A percentile compares a stretch with the other conserved stretches of the same genome.
phyloP scores from a whole-genome alignment of 2,797 vertebrate genomes.

The Rallus crepitans region DNA sequence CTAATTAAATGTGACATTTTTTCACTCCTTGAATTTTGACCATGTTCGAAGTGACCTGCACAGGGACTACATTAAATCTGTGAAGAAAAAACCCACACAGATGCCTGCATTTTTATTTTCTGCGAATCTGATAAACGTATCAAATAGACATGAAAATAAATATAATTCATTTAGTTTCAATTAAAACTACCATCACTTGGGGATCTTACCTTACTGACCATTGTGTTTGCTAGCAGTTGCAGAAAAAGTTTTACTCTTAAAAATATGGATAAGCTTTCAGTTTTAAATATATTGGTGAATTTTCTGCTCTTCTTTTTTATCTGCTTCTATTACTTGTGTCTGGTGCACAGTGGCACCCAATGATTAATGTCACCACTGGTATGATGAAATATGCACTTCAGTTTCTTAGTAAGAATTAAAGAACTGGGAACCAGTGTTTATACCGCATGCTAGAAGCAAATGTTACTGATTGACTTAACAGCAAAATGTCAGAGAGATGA shows the following conservation, averaged over 20 bases:
- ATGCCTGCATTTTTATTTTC: conserved; percentile 48
- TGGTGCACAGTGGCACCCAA: not conserved
- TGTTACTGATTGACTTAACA: not conserved
- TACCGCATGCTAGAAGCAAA: not conserved
- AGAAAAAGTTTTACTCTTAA: not conserved
- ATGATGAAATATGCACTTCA: not conserved
- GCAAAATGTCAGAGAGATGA: not conserved
- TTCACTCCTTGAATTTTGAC: conserved; percentile 66
- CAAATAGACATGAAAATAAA: not conserved
- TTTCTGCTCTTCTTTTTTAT: not conserved
- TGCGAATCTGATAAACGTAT: not conserved
- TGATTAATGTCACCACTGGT: not conserved
- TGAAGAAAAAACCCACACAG: not conserved
- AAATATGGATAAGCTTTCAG: not conserved
- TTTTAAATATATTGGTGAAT: not conserved
- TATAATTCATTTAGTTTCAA: not conserved
- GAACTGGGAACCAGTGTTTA: not conserved
- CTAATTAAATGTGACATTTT: conserved; percentile 73
- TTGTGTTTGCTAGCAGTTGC: not conserved
- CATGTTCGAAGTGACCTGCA: conserved; percentile 50
- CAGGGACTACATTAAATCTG: conserved; percentile 51
- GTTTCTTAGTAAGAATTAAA: not conserved
- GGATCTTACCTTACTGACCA: not conserved
- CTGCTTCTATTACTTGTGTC: not conserved
- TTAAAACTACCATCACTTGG: not conserved